Conservation (phyloP, 2,113 vertebrate species). For the Entelurus aequoreus region DNA sequence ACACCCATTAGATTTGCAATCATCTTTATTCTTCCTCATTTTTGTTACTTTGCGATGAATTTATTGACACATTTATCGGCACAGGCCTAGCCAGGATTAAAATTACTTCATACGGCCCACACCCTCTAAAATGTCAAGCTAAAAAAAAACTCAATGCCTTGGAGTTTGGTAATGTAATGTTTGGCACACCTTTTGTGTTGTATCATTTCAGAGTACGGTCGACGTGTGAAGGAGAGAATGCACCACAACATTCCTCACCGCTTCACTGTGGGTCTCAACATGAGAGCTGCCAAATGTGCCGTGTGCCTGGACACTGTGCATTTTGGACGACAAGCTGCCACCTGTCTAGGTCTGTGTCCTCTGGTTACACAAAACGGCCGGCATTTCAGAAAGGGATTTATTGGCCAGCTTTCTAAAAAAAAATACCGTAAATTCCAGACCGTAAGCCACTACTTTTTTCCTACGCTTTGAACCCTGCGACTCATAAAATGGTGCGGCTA, state of each 20-base stretch:
- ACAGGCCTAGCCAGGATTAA: too few relatives aligned
- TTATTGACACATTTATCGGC: too few relatives aligned
- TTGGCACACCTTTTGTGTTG: background rate
- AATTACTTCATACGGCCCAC: too few relatives aligned
- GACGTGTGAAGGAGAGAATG: conserved; percentile 95
- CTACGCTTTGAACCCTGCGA: too few relatives aligned
- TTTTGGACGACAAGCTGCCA: conserved; percentile 97
- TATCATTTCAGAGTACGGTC: conserved; percentile 81
- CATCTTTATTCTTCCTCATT: too few relatives aligned
- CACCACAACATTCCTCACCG: conserved; percentile 98
- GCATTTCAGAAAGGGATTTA: conserved; percentile 28
- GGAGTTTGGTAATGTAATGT: background rate
- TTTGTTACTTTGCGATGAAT: too few relatives aligned
- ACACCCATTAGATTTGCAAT: too few relatives aligned
- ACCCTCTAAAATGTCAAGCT: too few relatives aligned
- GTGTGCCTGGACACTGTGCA: conserved; percentile 98
- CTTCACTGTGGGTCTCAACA: conserved; percentile 94
- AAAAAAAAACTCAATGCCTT: background rate
- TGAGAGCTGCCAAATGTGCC: conserved; percentile 93
- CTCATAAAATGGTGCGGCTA: too few relatives aligned
- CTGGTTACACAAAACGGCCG: background rate
- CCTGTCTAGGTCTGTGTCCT: conserved; percentile 82
- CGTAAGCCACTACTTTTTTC: too few relatives aligned
- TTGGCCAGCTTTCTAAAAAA: conserved; percentile 9
- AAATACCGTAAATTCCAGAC: background rate